Base-by-base conservation (phyloP, 2,797 vertebrate species). In the Ptychobarbus kaznakovi region DNA sequence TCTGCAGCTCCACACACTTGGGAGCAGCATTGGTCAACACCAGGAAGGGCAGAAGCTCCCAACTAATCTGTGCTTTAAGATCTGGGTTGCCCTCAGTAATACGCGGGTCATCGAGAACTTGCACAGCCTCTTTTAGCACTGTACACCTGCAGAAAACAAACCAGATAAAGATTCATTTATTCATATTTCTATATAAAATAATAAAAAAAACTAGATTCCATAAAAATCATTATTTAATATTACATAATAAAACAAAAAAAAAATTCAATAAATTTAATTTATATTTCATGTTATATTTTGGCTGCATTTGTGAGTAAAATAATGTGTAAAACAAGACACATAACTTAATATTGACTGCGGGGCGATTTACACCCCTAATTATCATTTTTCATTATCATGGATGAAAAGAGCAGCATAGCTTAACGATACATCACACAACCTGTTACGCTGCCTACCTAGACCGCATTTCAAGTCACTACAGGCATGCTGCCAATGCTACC, bases 21-120 rank as follows among this genome's bases (percentile, higher is more conserved):
- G 89, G 68, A 32, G 89, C 81, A 0, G 86, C 65, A 13, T 42
- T 92, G 46, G 90, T 94, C 87, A 97, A 65, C 8, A 97, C 90
- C 93, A 98, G 93, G 86, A 97, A 95, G 2, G 97, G 96, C 35
- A 99, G 91, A 72, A 98, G 92, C n/a, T 82, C 92, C 91, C 96
- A 95, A 83, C 93, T 88, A 3, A 92, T 88, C 61, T 90, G 92
- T 85, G 92, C 91, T 25, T 92, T 86, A 40, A 96, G 87, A 10
- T 94, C 92, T 0, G 89, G 61, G 22, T 92, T 94, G 16, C 87
- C 91, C 65, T 93, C 93, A 72, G 93, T 89, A 65, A 96, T 66
- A 15, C 92, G 92, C 0, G 94, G 93, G 88, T 94, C 90, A 20
- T 93, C 93, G 66, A 99, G 87, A 69, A 97, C 87, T 84, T 90